Conservation (phyloP, 1,140 invertebrate species). For the Phymorhynchus buccinoides region DNA sequence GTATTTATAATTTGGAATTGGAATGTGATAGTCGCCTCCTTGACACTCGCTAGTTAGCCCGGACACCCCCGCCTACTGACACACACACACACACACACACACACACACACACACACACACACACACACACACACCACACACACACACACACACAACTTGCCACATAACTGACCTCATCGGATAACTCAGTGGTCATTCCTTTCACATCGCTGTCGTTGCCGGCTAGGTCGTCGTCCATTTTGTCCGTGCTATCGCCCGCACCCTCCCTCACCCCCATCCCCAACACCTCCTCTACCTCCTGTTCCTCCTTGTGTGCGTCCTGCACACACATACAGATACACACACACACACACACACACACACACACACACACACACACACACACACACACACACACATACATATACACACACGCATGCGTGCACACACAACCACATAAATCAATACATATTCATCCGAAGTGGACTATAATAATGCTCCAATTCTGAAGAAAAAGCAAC, state of each 20-base stretch:
- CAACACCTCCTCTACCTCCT: neutral
- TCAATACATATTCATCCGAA: too few species aligned
- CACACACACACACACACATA: neutral
- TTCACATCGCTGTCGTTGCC: constrained; percentile 18
- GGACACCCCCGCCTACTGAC: too few species aligned
- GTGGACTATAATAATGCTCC: too few species aligned
- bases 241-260: constrained; percentile 37
- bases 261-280: neutral
- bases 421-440: neutral
- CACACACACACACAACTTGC: too few species aligned
- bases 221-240: constrained; percentile 36
- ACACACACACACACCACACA: too few species aligned
- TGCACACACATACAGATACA: neutral
- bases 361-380: neutral
- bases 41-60: too few species aligned
- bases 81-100: too few species aligned
- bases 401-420: neutral
- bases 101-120: too few species aligned
- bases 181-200: constrained; percentile 27
- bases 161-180: constrained; percentile 30
- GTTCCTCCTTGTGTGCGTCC: neutral
- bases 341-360: neutral
- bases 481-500: too few species aligned
- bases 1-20: too few species aligned
- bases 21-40: too few species aligned